Evolutionary conservation across 2,888 invertebrate species (phyloP), one percentile per base, ranked within the genome.

Genomic region (Melitaea athalia): DNA sequence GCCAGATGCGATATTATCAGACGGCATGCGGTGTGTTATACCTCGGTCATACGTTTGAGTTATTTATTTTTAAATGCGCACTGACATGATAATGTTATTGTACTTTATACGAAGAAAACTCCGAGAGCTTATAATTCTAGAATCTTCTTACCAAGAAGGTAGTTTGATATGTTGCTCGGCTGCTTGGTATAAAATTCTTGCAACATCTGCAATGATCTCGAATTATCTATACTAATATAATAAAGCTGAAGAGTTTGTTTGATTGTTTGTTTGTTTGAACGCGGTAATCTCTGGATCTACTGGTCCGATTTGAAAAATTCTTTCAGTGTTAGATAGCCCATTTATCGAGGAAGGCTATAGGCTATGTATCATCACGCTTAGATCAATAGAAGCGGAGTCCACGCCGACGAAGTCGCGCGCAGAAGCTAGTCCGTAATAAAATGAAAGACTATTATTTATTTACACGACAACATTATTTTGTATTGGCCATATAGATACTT

Each of bases 1-100:
- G 89, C 86, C 89, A 79, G 79, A 72, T 75, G 65, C 59, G 85
- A 85, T 86, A 73, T 68, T 84, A 89, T 90, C 89, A 62, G 31
- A 61, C 66, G 49, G 57, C n/a, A 38, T 15, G 57, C 0, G 57
- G 57, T 57, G 38, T 38, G 57, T 38, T 53, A 33, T 57, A 38
- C n/a, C 15, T 38, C 42, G 42, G 57, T 42, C 10, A 42, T 57
- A 57, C 42, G 17, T 59, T 43, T 24, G 60, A 14, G 31, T 47
- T 47, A 31, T 45, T 60, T 47, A 60, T 60, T 47, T 60, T 60
- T 45, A 60, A 60, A 57, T 31, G 5, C 47, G 11, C 31, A 15
- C 6, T 0, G 31, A 14, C 12, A 60, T 47, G 24, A 60, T 17
- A 43, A 31, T 60, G 8, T 12, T 47, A 24, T 47, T 47, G n/a